These are phyloP conservation scores for Ophioninae sp. DNA, from an alignment of 2,888 invertebrate species.

Conservation along the genomic window DNA sequence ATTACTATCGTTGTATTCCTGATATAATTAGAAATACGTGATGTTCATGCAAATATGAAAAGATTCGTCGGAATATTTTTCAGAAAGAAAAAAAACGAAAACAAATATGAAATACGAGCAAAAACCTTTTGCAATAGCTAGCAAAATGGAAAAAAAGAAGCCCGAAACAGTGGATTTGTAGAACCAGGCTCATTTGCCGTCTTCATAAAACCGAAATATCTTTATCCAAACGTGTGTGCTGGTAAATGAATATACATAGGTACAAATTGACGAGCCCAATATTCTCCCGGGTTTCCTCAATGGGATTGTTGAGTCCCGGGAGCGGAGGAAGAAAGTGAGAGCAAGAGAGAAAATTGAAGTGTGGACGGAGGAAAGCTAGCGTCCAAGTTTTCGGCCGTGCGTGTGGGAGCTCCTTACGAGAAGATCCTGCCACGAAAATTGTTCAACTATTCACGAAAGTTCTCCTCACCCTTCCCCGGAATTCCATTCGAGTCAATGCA, in stretches of 20 bases:
- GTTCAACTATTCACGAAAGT: constrained; percentile 56
- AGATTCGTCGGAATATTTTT: no score
- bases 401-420: constrained; percentile 37
- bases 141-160: background rate
- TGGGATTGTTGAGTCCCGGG: constrained; percentile 6
- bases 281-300: constrained; percentile 21
- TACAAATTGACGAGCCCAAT: constrained; percentile 52
- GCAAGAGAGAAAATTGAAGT: constrained; percentile 4
- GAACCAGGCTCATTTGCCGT: background rate
- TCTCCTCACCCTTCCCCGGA: constrained; percentile 14
- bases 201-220: background rate
- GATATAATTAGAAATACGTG: no score
- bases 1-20: no score
- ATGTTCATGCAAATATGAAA: no score
- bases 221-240: background rate
- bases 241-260: background rate
- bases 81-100: no score
- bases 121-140: background rate
- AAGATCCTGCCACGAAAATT: constrained; percentile 46
- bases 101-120: background rate
- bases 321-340: background rate
- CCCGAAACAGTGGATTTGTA: background rate
- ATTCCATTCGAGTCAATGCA: constrained; percentile 2
- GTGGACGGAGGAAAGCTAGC: background rate
- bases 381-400: constrained; percentile 14